Base-by-base conservation (phyloP, 1,140 invertebrate species). In the Sarcophaga bullata region DNA sequence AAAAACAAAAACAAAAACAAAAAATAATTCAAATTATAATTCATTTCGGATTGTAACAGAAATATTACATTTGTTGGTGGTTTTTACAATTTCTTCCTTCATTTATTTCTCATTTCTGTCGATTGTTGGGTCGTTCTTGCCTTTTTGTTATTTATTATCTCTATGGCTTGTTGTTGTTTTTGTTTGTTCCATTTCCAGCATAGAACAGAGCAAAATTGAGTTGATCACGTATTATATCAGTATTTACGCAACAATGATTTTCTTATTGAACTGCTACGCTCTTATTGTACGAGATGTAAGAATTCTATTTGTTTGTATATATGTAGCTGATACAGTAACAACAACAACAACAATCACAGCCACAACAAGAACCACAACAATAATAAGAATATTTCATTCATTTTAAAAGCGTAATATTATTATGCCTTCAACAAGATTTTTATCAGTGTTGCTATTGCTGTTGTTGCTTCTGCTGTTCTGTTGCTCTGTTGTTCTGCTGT, bases 181-280 rank as follows among this genome's bases (percentile, higher is more conserved):
- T 37, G 4, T 37, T 37, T 37, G 25, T 37, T 37, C 25, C 25
- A 37, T 37, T 37, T 37, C 25, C 25, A 37, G 25, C 25, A 37
- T 76, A 78, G 48, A 50, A 78, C n/a, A 68, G n/a, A 48, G 48
- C 75, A 37, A 37, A 37, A 4, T 37, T 37, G 25, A 37, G 25
- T 37, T 37, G 25, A 37, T 37, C 25, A 78, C 75, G 75, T 78
- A 78, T 78, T 78, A 78, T 78, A 78, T 78, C 75, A 50, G 75
- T 78, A 78, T 78, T 78, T 78, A 78, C 75, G 75, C 75, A 78
- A 78, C 75, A 78, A 48, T 78, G 75, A 78, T 50, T 78, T 78
- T 52, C 48, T 78, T 78, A 78, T 78, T 78, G 75, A 78, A 78
- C 75, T 78, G 75, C 19, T 58, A n/a, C 15, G 52, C n/a, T 58